Base-by-base conservation (phyloP, 2,888 invertebrate species). In the Hirtodrosophila trivittata region DNA sequence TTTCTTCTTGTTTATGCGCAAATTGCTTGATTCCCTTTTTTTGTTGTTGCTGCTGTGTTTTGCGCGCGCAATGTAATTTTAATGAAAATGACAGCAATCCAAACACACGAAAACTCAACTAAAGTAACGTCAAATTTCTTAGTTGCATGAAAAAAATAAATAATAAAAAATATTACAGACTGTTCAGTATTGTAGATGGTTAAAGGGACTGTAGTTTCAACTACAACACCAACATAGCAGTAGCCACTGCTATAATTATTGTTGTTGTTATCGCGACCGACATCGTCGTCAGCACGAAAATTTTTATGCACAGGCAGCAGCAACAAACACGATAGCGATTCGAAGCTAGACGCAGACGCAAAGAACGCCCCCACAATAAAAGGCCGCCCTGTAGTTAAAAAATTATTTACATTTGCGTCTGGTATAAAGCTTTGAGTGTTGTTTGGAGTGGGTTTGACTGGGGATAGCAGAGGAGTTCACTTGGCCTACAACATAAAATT, bases 51-150 rank as follows among this genome's bases (percentile, higher is more conserved):
- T 65, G 58, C 30, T 66, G 47, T 54, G 46, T 77, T 81, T 81
- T 71, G 75, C 78, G 78, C 67, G 77, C 70, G 86, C 83, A 85
- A 78, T 77, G 86, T 82, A 85, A 82, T 77, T 80, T 80, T 80
- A 82, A 80, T 85, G 83, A 82, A 85, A 85, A 85, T 75, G 78
- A 75, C 72, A 82, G 73, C 62, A 75, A 63, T 47, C 71, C 62
- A 71, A 67, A 77, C 66, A 68, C 68, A 55, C 57, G 54, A 71
- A 66, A 66, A 60, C 47, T 55, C 50, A 51, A 47, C 60, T 33
- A 58, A 57, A 63, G 45, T 56, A 62, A 67, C 54, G 55, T 41
- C 56, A 32, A 63, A 54, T 56, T 57, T 54, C 62, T 70, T 70
- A 60, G 70, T 73, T 73, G 55, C 57, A 41, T 38, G 47, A 39